These are phyloP conservation scores for Ptychadena robeensis DNA, from an alignment of 2,797 vertebrate genomes.

Conservation along the genomic window DNA sequence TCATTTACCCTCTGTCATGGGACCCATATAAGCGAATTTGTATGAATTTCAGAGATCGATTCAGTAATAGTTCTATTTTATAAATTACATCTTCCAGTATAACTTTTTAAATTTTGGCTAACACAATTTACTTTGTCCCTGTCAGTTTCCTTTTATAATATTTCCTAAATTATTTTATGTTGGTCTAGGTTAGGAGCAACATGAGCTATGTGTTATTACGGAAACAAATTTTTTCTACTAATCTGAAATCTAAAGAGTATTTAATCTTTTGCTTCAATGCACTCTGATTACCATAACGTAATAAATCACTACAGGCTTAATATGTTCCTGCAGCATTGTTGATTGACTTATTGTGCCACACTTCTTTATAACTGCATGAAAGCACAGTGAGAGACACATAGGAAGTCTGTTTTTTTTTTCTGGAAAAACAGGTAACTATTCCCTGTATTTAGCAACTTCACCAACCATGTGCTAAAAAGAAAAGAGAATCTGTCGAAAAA, in stretches of 20 bases:
- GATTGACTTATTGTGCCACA: constrained; percentile 56
- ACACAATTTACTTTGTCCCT: background rate
- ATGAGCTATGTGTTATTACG: constrained; percentile 32
- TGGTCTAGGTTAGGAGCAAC: constrained; percentile 26
- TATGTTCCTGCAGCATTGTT: constrained; percentile 53
- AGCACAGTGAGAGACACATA: constrained; percentile 45
- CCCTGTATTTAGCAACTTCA: background rate
- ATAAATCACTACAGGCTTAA: constrained; percentile 57
- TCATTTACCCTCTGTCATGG: too few relatives aligned
- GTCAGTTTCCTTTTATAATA: constrained; percentile 5
- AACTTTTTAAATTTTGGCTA: background rate
- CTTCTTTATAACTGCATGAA: constrained; percentile 46
- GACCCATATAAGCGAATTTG: too few relatives aligned
- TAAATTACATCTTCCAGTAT: too few relatives aligned
- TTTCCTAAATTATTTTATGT: constrained; percentile 19
- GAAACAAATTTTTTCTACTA: constrained; percentile 32
- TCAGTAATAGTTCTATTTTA: too few relatives aligned
- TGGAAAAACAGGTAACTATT: constrained; percentile 30
- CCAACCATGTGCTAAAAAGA: background rate
- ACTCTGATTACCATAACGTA: constrained; percentile 57
- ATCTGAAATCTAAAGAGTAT: constrained; percentile 54
- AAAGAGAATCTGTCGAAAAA: too few relatives aligned
- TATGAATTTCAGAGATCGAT: too few relatives aligned
- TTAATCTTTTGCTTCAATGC: constrained; percentile 59
- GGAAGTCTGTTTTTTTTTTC: constrained; percentile 30